Evolutionary conservation across 1,140 invertebrate genomes (phyloP).

Genomic region (Trichoplusia ni): DNA sequence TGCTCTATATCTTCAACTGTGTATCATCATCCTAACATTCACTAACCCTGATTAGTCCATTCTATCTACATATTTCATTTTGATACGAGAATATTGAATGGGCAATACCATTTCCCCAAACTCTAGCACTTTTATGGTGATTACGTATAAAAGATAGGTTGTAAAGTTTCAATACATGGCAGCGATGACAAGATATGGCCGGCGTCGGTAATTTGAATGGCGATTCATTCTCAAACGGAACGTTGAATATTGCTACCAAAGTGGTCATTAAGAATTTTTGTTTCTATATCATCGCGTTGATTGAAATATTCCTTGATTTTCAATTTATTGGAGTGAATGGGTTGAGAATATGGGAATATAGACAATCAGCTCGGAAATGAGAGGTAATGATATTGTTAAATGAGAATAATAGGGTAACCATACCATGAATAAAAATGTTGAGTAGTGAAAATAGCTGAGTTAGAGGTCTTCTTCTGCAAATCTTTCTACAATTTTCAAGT

Average conservation of each 20-base stretch:
- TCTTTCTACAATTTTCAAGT: no score
- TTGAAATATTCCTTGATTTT: conserved; percentile 14
- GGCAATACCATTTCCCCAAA: neutral
- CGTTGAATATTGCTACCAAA: neutral
- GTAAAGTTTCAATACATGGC: conserved; percentile 5
- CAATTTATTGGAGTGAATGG: neutral
- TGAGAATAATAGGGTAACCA: no score
- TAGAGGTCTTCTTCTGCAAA: no score
- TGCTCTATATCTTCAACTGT: neutral
- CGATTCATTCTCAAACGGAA: neutral
- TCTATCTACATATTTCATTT: conserved; percentile 23
- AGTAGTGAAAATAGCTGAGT: no score
- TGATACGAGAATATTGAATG: conserved; percentile 25
- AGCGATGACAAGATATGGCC: neutral
- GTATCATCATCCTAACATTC: neutral
- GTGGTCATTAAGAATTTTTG: neutral
- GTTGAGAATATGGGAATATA: neutral
- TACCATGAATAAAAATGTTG: no score
- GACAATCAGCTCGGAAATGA: neutral
- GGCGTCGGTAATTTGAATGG: conserved; percentile 2
- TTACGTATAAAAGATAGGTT: conserved; percentile 7
- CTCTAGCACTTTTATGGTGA: conserved; percentile 6
- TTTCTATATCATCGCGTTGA: neutral
- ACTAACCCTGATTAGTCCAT: conserved; percentile 28
- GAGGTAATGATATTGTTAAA: no score